phyloP scores from a whole-genome alignment of 2,797 vertebrate genomes.

The Megalops cyprinoides region DNA sequence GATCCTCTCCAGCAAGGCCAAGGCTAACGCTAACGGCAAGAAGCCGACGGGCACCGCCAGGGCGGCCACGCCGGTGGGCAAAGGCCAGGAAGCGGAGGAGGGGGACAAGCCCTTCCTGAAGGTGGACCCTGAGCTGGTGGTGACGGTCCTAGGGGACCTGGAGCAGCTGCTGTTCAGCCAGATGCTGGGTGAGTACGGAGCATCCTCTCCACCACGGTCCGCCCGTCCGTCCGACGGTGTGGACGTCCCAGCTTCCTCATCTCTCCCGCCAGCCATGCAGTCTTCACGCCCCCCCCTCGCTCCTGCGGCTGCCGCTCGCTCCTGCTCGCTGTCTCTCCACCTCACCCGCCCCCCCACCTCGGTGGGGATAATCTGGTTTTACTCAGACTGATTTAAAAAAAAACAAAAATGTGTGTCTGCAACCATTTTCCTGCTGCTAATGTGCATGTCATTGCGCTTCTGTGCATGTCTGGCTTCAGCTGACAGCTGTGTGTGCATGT shows the following conservation, averaged over 20 bases:
- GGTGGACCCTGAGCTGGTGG: conserved; percentile 95
- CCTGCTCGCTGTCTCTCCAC: conserved; percentile 15
- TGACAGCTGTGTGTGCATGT: conserved; percentile 31
- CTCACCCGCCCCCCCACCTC: conserved; percentile 44
- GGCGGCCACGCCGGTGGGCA: conserved; percentile 69
- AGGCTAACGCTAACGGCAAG: conserved; percentile 69
- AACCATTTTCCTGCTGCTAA: conserved; percentile 42
- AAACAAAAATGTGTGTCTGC: neutral
- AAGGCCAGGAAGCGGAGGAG: conserved; percentile 75
- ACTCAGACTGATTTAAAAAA: neutral
- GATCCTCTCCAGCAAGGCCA: conserved; percentile 76
- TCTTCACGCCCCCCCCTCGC: neutral
- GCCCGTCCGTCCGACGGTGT: neutral
- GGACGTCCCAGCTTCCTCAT: neutral
- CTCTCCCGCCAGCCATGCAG: neutral
- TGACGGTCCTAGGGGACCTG: conserved; percentile 93
- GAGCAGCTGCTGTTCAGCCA: conserved; percentile 98
- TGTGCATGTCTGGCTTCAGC: neutral
- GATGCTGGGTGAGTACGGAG: conserved; percentile 86
- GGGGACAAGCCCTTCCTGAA: conserved; percentile 87
- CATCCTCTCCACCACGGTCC: neutral
- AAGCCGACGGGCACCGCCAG: conserved; percentile 46
- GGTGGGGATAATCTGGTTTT: conserved; percentile 43
- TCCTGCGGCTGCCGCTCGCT: no score
- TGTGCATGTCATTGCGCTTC: neutral